Percentiles rank a stretch among this genome's conserved stretches.
phyloP scores from a whole-genome alignment of 2,797 vertebrate species.

The Sarcoramphus papa region DNA sequence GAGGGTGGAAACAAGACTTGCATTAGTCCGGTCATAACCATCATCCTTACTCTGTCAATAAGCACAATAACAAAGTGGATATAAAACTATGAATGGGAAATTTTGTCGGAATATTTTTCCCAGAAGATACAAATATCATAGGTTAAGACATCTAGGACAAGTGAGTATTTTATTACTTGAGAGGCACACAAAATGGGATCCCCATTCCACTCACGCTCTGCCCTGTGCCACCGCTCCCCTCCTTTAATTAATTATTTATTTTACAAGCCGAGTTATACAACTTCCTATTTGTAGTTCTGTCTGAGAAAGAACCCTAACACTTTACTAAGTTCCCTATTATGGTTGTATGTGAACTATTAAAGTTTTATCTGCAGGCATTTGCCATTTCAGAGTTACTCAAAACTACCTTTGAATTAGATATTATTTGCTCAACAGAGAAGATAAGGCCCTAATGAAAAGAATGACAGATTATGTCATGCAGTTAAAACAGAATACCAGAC shows the following conservation, averaged over 20 bases:
- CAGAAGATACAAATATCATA: not conserved
- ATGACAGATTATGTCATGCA: not conserved
- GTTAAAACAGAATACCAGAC: not conserved
- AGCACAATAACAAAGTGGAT: not conserved
- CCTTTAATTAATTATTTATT: not conserved
- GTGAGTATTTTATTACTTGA: not conserved
- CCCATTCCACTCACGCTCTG: not conserved
- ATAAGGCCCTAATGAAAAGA: not conserved
- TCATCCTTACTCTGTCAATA: not conserved
- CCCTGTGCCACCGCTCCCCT: fast-evolving
- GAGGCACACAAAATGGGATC: not conserved
- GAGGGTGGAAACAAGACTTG: not conserved
- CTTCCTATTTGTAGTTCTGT: not conserved
- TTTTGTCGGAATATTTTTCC: not conserved
- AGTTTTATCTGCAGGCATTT: not conserved
- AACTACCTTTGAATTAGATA: not conserved
- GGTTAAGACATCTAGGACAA: not conserved
- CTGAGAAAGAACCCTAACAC: not conserved
- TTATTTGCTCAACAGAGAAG: not conserved
- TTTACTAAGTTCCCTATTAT: not conserved
- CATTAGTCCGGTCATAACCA: not conserved
- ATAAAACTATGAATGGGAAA: not conserved
- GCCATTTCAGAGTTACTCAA: not conserved
- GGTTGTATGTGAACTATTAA: not conserved
- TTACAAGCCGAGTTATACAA: not conserved